Conservation (phyloP, 2,888 invertebrate genomes). For the Stomorhina lunata region DNA sequence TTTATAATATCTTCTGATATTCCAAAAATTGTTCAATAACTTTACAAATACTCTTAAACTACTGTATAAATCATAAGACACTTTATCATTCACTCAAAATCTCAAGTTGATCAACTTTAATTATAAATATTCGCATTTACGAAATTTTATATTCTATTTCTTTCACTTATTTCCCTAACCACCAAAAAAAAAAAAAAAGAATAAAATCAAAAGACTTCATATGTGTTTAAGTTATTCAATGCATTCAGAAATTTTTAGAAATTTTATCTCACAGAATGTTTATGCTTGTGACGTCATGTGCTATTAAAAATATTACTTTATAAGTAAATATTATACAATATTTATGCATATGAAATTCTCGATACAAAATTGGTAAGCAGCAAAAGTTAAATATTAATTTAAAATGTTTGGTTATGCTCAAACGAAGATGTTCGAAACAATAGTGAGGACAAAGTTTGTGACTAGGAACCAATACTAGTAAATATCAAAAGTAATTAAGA, state of each 20-base stretch:
- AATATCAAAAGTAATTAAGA: too few relatives aligned
- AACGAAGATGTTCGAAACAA: neutral
- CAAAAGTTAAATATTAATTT: neutral
- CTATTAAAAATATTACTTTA: too few relatives aligned
- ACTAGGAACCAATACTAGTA: too few relatives aligned
- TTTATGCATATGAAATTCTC: too few relatives aligned
- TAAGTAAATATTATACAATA: too few relatives aligned
- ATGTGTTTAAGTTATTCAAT: neutral
- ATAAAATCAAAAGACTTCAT: neutral
- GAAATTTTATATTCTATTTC: neutral
- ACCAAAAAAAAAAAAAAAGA: too few relatives aligned
- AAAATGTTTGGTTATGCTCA: too few relatives aligned
- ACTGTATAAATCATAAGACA: neutral
- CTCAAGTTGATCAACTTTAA: conserved; percentile 17
- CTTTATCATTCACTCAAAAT: neutral
- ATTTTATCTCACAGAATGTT: neutral
- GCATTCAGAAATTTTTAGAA: neutral
- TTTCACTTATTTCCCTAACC: neutral
- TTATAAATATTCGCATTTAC: neutral
- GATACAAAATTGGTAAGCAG: neutral
- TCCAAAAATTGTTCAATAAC: neutral
- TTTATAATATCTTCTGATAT: neutral
- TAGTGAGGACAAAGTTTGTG: too few relatives aligned
- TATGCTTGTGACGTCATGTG: too few relatives aligned
- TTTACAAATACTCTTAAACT: neutral